Evolutionary conservation across 2,888 invertebrate genomes (phyloP), one percentile per base, ranked within the genome.

Genomic region (Cantharis rufa): DNA sequence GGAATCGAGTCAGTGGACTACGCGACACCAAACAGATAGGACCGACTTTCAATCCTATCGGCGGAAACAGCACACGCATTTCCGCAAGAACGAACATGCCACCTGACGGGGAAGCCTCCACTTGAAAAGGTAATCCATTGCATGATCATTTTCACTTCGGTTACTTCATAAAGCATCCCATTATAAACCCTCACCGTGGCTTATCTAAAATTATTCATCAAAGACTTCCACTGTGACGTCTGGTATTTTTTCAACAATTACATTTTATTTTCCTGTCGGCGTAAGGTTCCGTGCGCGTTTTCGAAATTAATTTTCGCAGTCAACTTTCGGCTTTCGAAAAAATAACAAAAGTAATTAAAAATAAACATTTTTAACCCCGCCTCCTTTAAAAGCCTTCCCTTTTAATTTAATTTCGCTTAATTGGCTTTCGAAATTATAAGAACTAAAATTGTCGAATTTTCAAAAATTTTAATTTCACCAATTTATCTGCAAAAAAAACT

Each of bases 71-170:
- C 76, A 72, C 80, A 82, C 82, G 82, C 82, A 79, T 82, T 83
- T 82, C 80, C 83, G 79, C 83, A 81, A 82, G 78, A 82, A 74
- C 83, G 84, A 85, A 83, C 85, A 86, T 86, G 85, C 85, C 86
- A 83, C 86, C 85, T 83, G 85, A 86, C 83, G 80, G 81, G 80
- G 48, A 81, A 82, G 78, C 83, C 83, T 78, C 84, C 84, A 81
- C 84, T 83, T 78, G 84, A 83, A 84, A 85, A 83, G 84, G 83
- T 79, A 79, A 75, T 74, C 70, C 70, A 75, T 76, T 79, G 81
- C 80, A 79, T 76, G 79, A 78, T 78, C 68, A 78, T 75, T 78
- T 80, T 79, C 78, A 72, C 80, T 75, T 77, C 72, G 78, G 69
- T 79, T 73, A 77, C 72, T 77, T 62, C 69, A 71, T 70, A 76